These are phyloP conservation scores for Picathartes gymnocephalus DNA, from an alignment of 2,113 vertebrate genomes.

Conservation along the genomic window DNA sequence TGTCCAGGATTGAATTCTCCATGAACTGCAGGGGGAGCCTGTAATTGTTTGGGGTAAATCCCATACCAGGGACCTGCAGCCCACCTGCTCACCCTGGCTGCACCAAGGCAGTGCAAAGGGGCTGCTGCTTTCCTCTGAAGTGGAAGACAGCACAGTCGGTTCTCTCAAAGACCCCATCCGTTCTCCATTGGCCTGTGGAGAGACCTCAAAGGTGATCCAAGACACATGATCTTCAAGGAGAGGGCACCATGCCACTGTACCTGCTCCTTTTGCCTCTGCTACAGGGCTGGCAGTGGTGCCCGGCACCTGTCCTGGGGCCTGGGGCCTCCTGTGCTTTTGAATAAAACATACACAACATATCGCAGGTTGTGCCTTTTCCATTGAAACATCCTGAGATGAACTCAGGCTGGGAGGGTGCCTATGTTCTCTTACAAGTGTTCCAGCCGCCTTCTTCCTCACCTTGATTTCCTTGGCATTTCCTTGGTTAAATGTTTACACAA, in stretches of 20 bases:
- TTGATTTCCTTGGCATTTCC: conserved; percentile 17
- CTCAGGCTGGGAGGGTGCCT: background rate
- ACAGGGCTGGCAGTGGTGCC: background rate
- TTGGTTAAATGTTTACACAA: conserved; percentile 13
- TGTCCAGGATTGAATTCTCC: accelerated
- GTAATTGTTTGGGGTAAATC: background rate
- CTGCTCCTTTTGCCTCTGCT: background rate
- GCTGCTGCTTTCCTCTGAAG: background rate
- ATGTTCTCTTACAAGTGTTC: background rate
- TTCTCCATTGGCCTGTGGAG: accelerated
- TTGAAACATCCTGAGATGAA: background rate
- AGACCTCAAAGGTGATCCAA: background rate
- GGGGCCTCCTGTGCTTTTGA: background rate
- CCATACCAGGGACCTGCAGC: background rate
- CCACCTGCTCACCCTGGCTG: accelerated
- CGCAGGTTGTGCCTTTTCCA: background rate
- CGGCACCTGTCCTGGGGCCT: accelerated
- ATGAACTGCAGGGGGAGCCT: background rate
- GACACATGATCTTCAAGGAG: background rate
- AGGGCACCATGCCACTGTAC: background rate
- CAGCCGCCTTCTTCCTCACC: background rate
- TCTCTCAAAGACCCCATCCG: background rate
- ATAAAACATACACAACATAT: background rate
- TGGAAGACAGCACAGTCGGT: accelerated
- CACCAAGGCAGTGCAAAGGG: background rate